These are phyloP conservation scores for Lucilia sericata DNA, from an alignment of 1,140 invertebrate species.

Conservation along the genomic window DNA sequence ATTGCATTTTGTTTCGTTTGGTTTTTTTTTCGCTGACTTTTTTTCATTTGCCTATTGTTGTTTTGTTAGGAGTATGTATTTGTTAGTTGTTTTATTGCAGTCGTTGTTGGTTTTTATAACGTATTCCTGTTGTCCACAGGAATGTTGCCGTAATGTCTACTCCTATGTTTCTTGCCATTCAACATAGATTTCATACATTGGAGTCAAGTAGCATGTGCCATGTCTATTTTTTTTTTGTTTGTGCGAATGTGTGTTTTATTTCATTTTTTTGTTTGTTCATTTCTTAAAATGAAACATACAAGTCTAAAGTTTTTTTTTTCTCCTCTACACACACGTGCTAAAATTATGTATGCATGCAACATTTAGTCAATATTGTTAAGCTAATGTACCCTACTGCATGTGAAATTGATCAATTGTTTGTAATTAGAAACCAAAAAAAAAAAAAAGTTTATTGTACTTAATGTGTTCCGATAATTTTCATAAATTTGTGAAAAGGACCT, in stretches of 20 bases:
- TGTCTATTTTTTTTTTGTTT: background rate
- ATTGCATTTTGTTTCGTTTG: background rate
- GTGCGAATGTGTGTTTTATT: background rate
- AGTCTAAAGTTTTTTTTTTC: background rate
- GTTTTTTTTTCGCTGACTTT: background rate
- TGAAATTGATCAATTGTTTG: too few species aligned
- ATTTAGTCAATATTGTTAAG: conserved; percentile 31
- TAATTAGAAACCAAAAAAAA: too few species aligned
- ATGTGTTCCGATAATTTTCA: too few species aligned
- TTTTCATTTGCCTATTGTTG: conserved; percentile 34
- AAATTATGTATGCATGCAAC: conserved; percentile 42
- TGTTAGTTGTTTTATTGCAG: background rate
- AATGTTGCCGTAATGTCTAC: conserved; percentile 35
- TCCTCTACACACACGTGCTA: conserved; percentile 29
- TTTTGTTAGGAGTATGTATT: background rate
- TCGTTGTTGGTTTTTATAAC: background rate
- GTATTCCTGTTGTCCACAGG: conserved; percentile 30
- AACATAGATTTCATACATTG: conserved; percentile 6
- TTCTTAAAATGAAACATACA: background rate
- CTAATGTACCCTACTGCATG: background rate
- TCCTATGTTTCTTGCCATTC: background rate
- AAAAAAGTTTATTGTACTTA: too few species aligned
- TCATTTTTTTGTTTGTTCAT: too few species aligned
- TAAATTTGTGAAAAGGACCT: too few species aligned
- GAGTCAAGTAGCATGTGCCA: conserved; percentile 39